phyloP scores from a whole-genome alignment of 2,113 vertebrate genomes.

The Argyrosomus japonicus region DNA sequence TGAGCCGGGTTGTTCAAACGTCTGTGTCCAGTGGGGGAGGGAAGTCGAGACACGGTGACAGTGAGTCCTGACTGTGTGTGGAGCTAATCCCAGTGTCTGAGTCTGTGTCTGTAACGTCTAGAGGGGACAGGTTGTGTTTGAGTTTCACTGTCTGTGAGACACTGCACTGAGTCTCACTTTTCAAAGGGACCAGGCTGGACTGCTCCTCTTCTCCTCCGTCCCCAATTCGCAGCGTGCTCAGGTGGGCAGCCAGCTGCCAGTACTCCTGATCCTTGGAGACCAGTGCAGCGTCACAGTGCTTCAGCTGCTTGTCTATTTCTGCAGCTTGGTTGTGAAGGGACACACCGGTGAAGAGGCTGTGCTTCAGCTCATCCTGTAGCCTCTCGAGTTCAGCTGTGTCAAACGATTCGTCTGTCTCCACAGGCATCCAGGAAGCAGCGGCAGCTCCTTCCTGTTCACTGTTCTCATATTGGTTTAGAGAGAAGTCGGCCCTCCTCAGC shows the following conservation, averaged over 20 bases:
- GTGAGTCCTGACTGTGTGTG: constrained; percentile 96
- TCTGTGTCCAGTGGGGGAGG: constrained; percentile 80
- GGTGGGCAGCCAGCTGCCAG: constrained; percentile 88
- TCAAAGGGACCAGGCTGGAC: constrained; percentile 43
- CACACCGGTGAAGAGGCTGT: constrained; percentile 88
- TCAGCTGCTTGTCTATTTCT: constrained; percentile 91
- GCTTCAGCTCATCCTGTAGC: constrained; percentile 86
- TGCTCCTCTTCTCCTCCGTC: constrained; percentile 58
- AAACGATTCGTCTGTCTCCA: constrained; percentile 57
- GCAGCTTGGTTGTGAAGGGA: constrained; percentile 86
- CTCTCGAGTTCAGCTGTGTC: constrained; percentile 82
- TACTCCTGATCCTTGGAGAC: constrained; percentile 91
- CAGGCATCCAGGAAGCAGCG: constrained; percentile 39
- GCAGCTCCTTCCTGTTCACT: constrained; percentile 56
- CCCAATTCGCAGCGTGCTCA: constrained; percentile 83
- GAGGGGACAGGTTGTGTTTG: constrained; percentile 81
- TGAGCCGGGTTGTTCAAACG: constrained; percentile 66
- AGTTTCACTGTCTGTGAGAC: constrained; percentile 72
- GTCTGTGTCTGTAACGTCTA: constrained; percentile 93
- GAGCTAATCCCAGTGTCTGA: constrained; percentile 99
- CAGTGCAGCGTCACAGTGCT: constrained; percentile 83
- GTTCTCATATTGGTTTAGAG: constrained; percentile 25
- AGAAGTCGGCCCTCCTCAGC: constrained; percentile 65
- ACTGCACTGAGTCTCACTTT: constrained; percentile 71
- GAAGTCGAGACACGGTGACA: constrained; percentile 86